phyloP scores from a whole-genome alignment of 2,113 vertebrate species.

The Saccopteryx leptura region DNA sequence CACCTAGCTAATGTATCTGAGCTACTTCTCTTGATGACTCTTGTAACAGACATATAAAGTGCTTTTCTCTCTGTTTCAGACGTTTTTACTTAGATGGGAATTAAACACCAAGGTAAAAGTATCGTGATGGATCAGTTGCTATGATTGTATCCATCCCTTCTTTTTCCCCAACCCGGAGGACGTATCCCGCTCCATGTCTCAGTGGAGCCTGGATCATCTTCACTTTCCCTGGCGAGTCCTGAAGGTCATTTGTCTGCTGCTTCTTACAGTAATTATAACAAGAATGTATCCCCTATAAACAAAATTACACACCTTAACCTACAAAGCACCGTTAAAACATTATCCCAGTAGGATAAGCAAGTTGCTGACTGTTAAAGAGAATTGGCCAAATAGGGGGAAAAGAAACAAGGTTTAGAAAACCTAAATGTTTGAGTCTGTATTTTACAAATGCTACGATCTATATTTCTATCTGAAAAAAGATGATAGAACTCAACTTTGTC shows the following conservation, averaged over 20 bases:
- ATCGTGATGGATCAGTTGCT: background rate
- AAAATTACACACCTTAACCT: background rate
- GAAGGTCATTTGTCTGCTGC: background rate
- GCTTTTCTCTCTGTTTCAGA: background rate
- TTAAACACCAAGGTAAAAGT: constrained; percentile 13
- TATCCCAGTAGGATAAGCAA: background rate
- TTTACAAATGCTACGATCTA: background rate
- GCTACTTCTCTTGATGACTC: background rate
- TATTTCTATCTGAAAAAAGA: constrained; percentile 34
- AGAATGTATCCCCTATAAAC: background rate
- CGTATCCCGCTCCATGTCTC: background rate
- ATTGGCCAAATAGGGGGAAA: background rate
- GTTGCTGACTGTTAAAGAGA: background rate
- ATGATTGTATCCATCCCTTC: background rate
- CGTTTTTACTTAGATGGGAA: constrained; percentile 9
- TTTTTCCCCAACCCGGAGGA: background rate
- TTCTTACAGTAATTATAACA: background rate
- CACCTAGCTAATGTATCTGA: background rate
- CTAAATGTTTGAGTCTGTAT: background rate
- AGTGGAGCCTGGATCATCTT: background rate
- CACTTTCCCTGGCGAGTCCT: background rate
- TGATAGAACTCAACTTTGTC: constrained; percentile 12
- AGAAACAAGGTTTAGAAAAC: background rate
- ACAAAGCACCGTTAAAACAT: background rate
- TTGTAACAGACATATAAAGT: background rate